These are phyloP conservation scores for Ornithorhynchus anatinus DNA, from an alignment of 2,113 vertebrate species.

Conservation along the genomic window DNA sequence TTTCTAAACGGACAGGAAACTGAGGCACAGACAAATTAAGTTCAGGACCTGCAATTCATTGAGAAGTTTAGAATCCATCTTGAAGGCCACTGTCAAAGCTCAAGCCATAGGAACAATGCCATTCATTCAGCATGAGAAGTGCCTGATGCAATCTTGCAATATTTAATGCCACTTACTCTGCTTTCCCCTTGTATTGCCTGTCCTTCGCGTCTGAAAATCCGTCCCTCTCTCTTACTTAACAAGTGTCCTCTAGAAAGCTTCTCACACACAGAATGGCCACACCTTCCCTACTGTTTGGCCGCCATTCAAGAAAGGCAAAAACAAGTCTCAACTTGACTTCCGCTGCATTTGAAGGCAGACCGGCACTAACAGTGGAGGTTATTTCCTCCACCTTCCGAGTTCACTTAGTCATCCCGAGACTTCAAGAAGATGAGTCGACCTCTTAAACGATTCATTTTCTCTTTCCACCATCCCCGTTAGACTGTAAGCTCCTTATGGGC, in stretches of 20 bases:
- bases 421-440: slow-evolving; percentile 23
- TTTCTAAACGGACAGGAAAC: no score
- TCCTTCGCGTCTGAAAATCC: slow-evolving; percentile 17
- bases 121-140: not conserved
- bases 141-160: not conserved
- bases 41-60: not conserved
- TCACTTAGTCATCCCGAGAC: not conserved
- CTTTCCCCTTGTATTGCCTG: not conserved
- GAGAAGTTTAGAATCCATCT: not conserved
- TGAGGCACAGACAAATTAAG: no score
- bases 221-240: slow-evolving; percentile 35
- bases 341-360: not conserved
- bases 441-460: no score
- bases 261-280: slow-evolving; percentile 33
- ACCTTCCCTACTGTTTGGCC: slow-evolving; percentile 35
- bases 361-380: not conserved
- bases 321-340: slow-evolving; percentile 49
- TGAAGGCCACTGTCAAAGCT: not conserved
- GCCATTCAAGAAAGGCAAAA: slow-evolving; percentile 27
- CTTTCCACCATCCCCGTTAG: no score
- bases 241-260: slow-evolving; percentile 19
- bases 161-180: slow-evolving; percentile 1
- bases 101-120: not conserved
- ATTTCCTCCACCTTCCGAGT: not conserved
- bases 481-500: no score